phyloP scores from a whole-genome alignment of 2,113 vertebrate species.

The rabbit (Oryctolagus cuniculus) region DNA sequence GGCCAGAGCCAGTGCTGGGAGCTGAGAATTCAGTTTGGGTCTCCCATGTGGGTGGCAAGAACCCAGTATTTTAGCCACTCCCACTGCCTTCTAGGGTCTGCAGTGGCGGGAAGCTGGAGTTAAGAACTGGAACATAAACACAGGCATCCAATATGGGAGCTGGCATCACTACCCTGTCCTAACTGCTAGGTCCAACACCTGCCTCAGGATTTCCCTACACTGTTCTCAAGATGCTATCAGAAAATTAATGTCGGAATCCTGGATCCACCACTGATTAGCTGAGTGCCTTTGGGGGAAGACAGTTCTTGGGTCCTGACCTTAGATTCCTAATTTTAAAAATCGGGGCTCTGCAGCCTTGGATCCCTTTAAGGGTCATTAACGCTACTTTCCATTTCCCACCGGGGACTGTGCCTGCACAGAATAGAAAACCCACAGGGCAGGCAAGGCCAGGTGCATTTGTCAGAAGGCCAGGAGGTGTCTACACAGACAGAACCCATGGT shows the following conservation, averaged over 20 bases:
- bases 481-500: background rate
- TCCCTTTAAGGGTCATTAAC: background rate
- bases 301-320: background rate
- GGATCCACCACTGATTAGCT: background rate
- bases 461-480: background rate
- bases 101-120: no score
- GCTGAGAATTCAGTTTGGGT: no score
- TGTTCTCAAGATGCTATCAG: background rate
- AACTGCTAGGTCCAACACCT: no score
- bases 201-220: background rate
- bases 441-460: background rate
- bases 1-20: no score
- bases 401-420: background rate
- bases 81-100: no score
- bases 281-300: background rate
- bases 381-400: background rate
- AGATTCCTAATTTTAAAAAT: slow-evolving; percentile 10
- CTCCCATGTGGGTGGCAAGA: no score
- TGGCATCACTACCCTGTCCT: no score
- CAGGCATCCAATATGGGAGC: no score
- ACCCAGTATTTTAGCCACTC: no score
- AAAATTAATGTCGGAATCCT: slow-evolving; percentile 1
- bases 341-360: background rate
- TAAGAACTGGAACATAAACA: no score
- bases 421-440: background rate